Percentiles rank a stretch among this genome's conserved stretches.
These are phyloP conservation scores for Mormyrops boulengeri DNA, from an alignment of 2,797 vertebrate genomes.

Conservation along the genomic window DNA sequence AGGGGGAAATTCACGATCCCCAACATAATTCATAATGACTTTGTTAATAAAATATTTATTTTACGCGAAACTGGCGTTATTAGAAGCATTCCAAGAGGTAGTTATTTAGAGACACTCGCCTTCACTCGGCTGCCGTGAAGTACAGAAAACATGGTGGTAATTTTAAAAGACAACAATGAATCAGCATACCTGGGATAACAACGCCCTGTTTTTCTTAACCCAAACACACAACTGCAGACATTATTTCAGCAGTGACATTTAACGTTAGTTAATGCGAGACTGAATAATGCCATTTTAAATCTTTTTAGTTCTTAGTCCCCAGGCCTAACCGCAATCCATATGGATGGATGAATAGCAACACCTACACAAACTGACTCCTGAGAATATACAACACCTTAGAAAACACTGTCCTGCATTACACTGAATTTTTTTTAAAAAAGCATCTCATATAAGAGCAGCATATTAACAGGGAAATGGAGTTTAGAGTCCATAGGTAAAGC, in stretches of 20 bases:
- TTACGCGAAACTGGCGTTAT: background rate
- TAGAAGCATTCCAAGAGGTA: slow-evolving; percentile 17
- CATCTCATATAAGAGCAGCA: background rate
- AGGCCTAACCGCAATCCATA: background rate
- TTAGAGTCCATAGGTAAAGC: background rate
- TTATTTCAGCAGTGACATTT: background rate
- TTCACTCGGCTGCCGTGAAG: background rate
- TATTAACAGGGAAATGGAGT: background rate
- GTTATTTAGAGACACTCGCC: slow-evolving; percentile 5
- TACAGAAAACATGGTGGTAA: background rate
- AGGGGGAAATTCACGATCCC: slow-evolving; percentile 16
- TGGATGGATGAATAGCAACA: background rate
- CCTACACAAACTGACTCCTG: background rate
- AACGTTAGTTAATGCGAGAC: background rate
- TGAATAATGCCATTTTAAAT: background rate
- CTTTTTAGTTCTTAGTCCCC: background rate
- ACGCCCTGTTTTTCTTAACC: background rate
- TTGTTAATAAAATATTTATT: slow-evolving; percentile 19
- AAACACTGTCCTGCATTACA: background rate
- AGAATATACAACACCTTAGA: background rate
- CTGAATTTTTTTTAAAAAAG: background rate
- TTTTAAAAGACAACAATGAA: background rate
- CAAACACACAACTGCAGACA: background rate
- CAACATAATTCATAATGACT: slow-evolving; percentile 22
- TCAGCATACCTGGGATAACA: background rate